phyloP scores from a whole-genome alignment of 2,888 invertebrate species.

The Drosophila neutralis region DNA sequence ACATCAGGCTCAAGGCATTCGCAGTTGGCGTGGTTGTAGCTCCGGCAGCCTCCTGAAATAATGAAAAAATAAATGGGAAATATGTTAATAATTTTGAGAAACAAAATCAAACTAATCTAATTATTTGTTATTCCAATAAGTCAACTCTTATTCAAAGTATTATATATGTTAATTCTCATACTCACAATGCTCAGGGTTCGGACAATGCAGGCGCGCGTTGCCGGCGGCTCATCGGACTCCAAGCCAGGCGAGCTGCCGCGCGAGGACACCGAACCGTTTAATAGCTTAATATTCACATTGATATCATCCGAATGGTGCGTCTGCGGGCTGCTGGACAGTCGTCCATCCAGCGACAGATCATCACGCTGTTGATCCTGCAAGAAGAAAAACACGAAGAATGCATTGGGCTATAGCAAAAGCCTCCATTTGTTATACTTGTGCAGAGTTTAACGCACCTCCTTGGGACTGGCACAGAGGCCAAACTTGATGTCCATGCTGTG shows the following conservation, averaged over 20 bases:
- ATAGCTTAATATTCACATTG: conserved; percentile 75
- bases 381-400: background rate
- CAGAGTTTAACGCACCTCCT: conserved; percentile 78
- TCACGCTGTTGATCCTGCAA: conserved; percentile 81
- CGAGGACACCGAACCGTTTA: conserved; percentile 83
- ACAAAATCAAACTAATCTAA: background rate
- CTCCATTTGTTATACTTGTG: background rate
- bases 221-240: conserved; percentile 78
- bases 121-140: background rate
- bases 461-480: conserved; percentile 82
- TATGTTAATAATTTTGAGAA: too few species aligned
- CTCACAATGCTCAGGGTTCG: conserved; percentile 85
- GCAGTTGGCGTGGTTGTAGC: conserved; percentile 54
- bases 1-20: conserved; percentile 78
- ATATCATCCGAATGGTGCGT: conserved; percentile 80
- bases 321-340: conserved; percentile 81
- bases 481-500: conserved; percentile 82
- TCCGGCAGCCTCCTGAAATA: conserved; percentile 59
- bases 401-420: background rate
- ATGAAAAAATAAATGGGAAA: background rate
- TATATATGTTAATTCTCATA: conserved; percentile 37
- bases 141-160: background rate
- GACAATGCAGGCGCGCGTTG: conserved; percentile 82
- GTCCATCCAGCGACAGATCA: conserved; percentile 82
- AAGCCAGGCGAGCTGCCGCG: conserved; percentile 83